These are phyloP conservation scores for Rhabdornis inornatus DNA, from an alignment of 2,113 vertebrate genomes.

Conservation along the genomic window DNA sequence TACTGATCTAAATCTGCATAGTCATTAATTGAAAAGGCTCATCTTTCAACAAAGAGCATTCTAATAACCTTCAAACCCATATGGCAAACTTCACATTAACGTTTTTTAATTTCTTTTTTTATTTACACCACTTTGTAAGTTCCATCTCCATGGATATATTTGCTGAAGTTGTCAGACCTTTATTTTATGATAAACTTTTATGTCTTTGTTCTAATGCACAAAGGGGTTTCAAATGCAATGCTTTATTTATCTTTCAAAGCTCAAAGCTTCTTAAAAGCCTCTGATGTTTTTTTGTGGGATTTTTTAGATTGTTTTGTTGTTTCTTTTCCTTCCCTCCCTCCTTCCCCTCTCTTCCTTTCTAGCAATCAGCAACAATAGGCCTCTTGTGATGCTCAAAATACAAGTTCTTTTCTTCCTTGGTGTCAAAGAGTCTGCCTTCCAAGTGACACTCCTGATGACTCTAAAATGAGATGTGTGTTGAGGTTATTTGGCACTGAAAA, in stretches of 20 bases:
- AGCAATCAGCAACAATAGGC: neutral
- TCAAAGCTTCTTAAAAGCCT: slow-evolving; percentile 40
- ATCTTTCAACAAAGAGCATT: slow-evolving; percentile 42
- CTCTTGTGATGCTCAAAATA: slow-evolving; percentile 36
- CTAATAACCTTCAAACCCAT: slow-evolving; percentile 48
- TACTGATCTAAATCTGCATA: slow-evolving; percentile 53
- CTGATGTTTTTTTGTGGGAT: neutral
- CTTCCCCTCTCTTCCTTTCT: neutral
- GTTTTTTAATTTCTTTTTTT: neutral
- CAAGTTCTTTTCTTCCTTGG: neutral
- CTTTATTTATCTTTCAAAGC: slow-evolving; percentile 72
- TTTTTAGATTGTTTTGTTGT: neutral
- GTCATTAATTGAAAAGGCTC: slow-evolving; percentile 59
- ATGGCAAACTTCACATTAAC: neutral
- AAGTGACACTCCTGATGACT: neutral
- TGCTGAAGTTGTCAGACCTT: slow-evolving; percentile 68
- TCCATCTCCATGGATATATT: slow-evolving; percentile 31
- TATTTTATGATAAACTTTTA: slow-evolving; percentile 57
- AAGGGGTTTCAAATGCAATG: slow-evolving; percentile 59
- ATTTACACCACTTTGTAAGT: slow-evolving; percentile 28
- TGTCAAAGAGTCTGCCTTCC: slow-evolving; percentile 29
- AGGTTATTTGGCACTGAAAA: slow-evolving; percentile 44
- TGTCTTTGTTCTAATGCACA: slow-evolving; percentile 66
- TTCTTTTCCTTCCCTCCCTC: neutral
- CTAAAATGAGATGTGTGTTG: neutral